Base-by-base conservation (phyloP, 2,113 vertebrate species). In the Aepyceros melampus region DNA sequence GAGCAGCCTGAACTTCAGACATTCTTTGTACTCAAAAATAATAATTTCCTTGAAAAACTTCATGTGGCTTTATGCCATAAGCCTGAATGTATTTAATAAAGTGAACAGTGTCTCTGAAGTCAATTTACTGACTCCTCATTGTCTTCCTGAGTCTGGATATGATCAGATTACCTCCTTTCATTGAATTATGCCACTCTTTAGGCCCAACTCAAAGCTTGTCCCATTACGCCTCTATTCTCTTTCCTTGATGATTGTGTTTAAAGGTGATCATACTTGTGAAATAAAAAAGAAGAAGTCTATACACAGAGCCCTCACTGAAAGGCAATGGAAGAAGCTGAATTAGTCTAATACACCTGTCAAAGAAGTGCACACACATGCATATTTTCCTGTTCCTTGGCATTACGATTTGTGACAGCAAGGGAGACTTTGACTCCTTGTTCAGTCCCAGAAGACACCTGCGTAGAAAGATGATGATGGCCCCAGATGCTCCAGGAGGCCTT, bases 121-220 rank as follows among this genome's bases (percentile, higher is more conserved):
- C 85, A 87, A 79, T 85, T 31, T 90, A 87, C 90, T 91, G 96
- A 96, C 33, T 92, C 56, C n/a, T 95, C 8, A 25, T 58, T 90
- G 85, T 84, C 45, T 84, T 91, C 47, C 25, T 51, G 84, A 87
- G 93, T 92, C 78, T 89, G 74, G 43, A 92, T 89, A 51, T 82
- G 43, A 92, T 87, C 23, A 64, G 40, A 94, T 95, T 92, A 90
- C 84, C 27, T 62, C 11, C 31, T 94, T 43, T 87, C 45, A 97
- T 40, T 87, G 40, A 89, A 87, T 95, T 55, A 92, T 29, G 17
- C 11, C 3, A 40, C 55, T 87, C 55, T 58, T 64, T 67, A 91
- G 82, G n/a, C 27, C 62, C 47, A 85, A 31, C 1, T 83, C 60
- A 74, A 97, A 87, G 83, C 43, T 47, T 95, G 17, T 23, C 53